Conservation (phyloP, 2,888 invertebrate genomes). For the Sphecodes monilicornis region DNA sequence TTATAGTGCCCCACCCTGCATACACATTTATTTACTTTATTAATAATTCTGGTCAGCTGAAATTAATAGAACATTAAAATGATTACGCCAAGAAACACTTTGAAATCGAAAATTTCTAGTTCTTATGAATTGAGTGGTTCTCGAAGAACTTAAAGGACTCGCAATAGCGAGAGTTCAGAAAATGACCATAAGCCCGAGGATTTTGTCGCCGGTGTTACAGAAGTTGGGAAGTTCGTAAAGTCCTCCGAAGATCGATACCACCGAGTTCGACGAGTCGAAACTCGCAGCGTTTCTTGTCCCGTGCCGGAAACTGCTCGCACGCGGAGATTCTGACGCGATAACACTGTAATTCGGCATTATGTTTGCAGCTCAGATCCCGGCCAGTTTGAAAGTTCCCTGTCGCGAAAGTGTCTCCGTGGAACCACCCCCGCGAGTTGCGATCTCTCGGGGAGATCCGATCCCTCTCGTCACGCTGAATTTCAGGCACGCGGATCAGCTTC, state of each 20-base stretch:
- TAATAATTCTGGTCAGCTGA: too few species aligned
- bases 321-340: slow-evolving; percentile 20
- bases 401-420: slow-evolving; percentile 17
- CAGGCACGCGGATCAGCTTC: neutral
- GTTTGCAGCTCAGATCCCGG: neutral
- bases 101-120: neutral
- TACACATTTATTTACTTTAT: too few species aligned
- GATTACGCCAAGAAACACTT: neutral
- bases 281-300: neutral
- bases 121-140: neutral
- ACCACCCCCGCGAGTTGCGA: neutral
- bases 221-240: neutral
- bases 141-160: neutral
- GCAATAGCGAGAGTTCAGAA: neutral
- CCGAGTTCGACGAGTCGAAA: neutral
- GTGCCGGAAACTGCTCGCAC: neutral
- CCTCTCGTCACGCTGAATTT: neutral
- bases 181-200: neutral
- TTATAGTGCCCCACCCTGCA: too few species aligned
- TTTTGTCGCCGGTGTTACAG: neutral
- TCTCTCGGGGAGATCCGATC: slow-evolving; percentile 4
- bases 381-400: slow-evolving; percentile 12
- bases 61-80: too few species aligned
- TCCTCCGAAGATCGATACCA: neutral
- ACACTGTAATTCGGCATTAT: slow-evolving; percentile 35